Evolutionary conservation across 2,888 invertebrate genomes (phyloP).

Genomic region (Limenitis camilla): DNA sequence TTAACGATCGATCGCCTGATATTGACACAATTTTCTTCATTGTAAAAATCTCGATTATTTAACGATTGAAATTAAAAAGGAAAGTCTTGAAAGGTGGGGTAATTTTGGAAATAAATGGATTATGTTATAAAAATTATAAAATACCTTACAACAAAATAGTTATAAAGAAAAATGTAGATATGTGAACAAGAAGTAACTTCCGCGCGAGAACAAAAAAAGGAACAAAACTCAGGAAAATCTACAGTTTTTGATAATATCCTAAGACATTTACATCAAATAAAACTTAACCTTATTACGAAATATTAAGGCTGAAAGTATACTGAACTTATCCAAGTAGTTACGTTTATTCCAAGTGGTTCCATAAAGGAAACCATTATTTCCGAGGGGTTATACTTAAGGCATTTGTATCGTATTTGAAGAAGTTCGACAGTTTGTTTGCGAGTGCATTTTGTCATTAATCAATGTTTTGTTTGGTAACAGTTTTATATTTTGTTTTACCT

Average conservation of each 20-base stretch:
- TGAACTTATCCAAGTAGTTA: conserved; percentile 28
- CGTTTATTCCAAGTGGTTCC: conserved; percentile 27
- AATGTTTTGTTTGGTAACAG: conserved; percentile 64
- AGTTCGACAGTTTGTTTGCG: conserved; percentile 74
- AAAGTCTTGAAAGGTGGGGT: no score
- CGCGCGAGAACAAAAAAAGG: conserved; percentile 60
- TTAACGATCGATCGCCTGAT: no score
- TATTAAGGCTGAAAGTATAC: conserved; percentile 27
- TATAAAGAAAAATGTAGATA: no score
- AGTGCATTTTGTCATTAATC: conserved; percentile 75
- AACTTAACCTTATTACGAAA: conserved; percentile 8
- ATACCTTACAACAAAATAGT: no score
- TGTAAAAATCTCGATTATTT: no score
- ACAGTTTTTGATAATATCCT: conserved; percentile 45
- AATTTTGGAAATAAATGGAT: no score
- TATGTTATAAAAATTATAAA: no score
- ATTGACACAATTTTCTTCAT: no score
- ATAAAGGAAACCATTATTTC: conserved; percentile 73
- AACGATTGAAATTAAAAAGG: no score
- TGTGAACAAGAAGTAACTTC: conserved; percentile 41
- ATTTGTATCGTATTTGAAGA: conserved; percentile 74
- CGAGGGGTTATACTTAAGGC: conserved; percentile 65
- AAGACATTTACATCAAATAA: conserved; percentile 28
- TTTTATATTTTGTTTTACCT: conserved; percentile 68
- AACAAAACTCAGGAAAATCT: conserved; percentile 61